A percentile compares a stretch with the other conserved stretches of the same genome.
Conservation (phyloP, 1,140 invertebrate genomes). For the Sycobia sp. region DNA sequence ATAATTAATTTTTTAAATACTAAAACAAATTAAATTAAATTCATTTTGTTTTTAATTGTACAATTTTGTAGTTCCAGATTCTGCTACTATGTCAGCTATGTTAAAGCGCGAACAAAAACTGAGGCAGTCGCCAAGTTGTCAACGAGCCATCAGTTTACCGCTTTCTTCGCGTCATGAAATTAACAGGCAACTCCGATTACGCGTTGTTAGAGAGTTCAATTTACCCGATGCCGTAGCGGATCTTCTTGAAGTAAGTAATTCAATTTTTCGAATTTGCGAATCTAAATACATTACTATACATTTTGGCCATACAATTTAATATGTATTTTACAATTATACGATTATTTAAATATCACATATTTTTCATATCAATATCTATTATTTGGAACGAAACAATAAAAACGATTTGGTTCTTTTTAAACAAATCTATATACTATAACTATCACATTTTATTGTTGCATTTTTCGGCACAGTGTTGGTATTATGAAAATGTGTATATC, state of each 20-base stretch:
- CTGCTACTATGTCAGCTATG: slow-evolving; percentile 79
- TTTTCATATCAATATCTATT: neutral
- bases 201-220: slow-evolving; percentile 92
- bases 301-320: neutral
- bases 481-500: neutral
- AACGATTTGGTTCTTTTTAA: slow-evolving; percentile 7
- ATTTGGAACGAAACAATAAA: slow-evolving; percentile 9
- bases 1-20: slow-evolving; percentile 8
- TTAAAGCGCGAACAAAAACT: slow-evolving; percentile 85
- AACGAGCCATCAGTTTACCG: slow-evolving; percentile 76
- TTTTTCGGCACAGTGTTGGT: neutral
- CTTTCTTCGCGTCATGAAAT: slow-evolving; percentile 79
- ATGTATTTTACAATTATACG: neutral
- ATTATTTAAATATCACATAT: slow-evolving; percentile 8
- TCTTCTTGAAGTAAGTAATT: slow-evolving; percentile 70
- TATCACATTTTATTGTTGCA: neutral
- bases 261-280: slow-evolving; percentile 8
- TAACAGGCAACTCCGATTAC: slow-evolving; percentile 77
- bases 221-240: slow-evolving; percentile 90
- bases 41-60: neutral
- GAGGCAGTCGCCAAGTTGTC: slow-evolving; percentile 77
- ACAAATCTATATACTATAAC: slow-evolving; percentile 3
- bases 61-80: slow-evolving; percentile 69
- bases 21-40: no score
- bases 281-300: slow-evolving; percentile 1